Conservation (phyloP, 2,888 invertebrate genomes). For the Eustalomyia histrio region DNA sequence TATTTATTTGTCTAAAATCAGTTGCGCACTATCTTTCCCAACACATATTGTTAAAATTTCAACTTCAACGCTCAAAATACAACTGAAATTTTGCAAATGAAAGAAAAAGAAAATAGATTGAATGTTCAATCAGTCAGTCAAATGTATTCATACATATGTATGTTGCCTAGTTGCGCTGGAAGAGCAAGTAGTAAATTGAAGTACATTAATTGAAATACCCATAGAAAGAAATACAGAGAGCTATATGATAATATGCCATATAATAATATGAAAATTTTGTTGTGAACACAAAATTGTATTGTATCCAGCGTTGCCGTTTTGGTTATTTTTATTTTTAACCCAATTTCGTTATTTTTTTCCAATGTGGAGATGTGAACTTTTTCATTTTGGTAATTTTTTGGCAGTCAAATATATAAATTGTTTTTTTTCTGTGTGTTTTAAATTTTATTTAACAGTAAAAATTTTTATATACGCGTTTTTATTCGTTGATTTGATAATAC, state of each 20-base stretch:
- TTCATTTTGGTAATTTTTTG: too few relatives aligned
- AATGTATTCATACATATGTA: slow-evolving; percentile 13
- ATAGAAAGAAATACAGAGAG: slow-evolving; percentile 42
- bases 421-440: too few relatives aligned
- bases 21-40: slow-evolving; percentile 43
- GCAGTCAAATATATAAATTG: too few relatives aligned
- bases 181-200: slow-evolving; percentile 51
- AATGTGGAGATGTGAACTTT: too few relatives aligned
- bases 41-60: slow-evolving; percentile 44
- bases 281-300: too few relatives aligned
- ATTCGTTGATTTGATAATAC: too few relatives aligned
- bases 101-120: slow-evolving; percentile 63
- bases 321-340: too few relatives aligned
- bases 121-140: slow-evolving; percentile 28
- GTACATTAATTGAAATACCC: slow-evolving; percentile 55
- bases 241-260: neutral
- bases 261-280: too few relatives aligned
- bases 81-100: slow-evolving; percentile 62
- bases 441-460: too few relatives aligned
- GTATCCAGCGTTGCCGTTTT: too few relatives aligned
- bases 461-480: too few relatives aligned
- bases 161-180: slow-evolving; percentile 35
- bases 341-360: too few relatives aligned
- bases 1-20: slow-evolving; percentile 24
- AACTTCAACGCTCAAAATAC: slow-evolving; percentile 64